phyloP scores from a whole-genome alignment of 2,888 invertebrate genomes.

The Orchesellides sinensis region DNA sequence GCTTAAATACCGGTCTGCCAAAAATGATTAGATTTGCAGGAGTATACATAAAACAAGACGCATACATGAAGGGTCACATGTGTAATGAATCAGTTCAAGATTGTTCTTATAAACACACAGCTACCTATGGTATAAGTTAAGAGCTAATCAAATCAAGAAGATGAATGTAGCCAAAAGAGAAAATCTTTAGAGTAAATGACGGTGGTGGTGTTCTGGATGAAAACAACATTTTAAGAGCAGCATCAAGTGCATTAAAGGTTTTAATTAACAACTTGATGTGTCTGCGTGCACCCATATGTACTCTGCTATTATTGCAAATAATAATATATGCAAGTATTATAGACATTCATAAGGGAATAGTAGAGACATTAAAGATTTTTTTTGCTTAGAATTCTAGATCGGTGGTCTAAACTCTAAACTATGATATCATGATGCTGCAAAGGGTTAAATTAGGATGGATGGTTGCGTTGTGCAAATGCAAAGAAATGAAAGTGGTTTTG shows the following conservation, averaged over 20 bases:
- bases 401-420: constrained; percentile 6
- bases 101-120: neutral
- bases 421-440: neutral
- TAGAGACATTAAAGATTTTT: neutral
- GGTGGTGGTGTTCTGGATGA: neutral
- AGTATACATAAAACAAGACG: neutral
- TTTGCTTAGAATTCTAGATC: constrained; percentile 6
- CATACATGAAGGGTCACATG: neutral
- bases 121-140: neutral
- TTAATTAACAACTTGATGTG: constrained; percentile 36
- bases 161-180: neutral
- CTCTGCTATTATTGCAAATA: constrained; percentile 16
- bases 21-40: constrained; percentile 1
- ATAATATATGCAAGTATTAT: neutral
- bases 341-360: neutral
- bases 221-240: neutral
- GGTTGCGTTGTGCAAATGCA: too few species aligned
- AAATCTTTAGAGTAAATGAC: neutral
- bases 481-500: constrained; percentile 13
- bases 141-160: constrained; percentile 14
- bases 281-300: constrained; percentile 23
- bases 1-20: constrained; percentile 23
- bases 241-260: constrained; percentile 15
- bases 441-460: neutral
- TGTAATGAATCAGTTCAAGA: neutral